Conservation (phyloP, 2,888 invertebrate species). For the Criorhina ranunculi region DNA sequence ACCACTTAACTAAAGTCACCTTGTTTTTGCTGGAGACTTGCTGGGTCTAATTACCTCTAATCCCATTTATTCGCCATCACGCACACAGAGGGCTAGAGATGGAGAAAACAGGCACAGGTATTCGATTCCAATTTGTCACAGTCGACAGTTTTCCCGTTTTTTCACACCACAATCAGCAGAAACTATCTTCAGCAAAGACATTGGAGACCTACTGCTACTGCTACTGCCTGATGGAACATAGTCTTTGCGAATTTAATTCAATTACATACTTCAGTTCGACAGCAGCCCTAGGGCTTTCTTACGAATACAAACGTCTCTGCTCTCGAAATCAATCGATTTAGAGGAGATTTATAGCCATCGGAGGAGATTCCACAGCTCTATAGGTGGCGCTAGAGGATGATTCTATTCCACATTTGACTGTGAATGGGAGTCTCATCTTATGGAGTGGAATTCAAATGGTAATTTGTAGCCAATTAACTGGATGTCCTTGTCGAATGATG, state of each 20-base stretch:
- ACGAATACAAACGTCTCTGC: constrained; percentile 14
- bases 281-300: constrained; percentile 29
- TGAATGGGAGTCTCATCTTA: constrained; percentile 18
- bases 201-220: too few relatives aligned
- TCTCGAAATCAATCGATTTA: constrained; percentile 54
- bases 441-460: constrained; percentile 64
- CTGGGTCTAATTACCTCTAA: constrained; percentile 72
- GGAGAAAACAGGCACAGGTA: constrained; percentile 10
- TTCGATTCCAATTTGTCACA: constrained; percentile 73
- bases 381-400: constrained; percentile 27
- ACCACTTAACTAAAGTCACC: constrained; percentile 3
- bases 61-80: constrained; percentile 69
- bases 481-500: constrained; percentile 39
- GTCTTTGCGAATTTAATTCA: constrained; percentile 63
- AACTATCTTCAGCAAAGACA: constrained; percentile 38
- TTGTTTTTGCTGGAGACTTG: constrained; percentile 33
- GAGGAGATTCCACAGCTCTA: constrained; percentile 17
- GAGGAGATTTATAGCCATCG: constrained; percentile 51
- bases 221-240: too few relatives aligned
- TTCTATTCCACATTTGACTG: constrained; percentile 30
- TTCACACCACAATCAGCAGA: constrained; percentile 55
- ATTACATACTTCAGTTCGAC: constrained; percentile 57
- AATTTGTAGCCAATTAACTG: constrained; percentile 72
- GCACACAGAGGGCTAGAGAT: constrained; percentile 29
- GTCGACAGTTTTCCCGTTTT: constrained; percentile 69